phyloP scores from a whole-genome alignment of 2,888 invertebrate species.

The Melanostoma scalare region DNA sequence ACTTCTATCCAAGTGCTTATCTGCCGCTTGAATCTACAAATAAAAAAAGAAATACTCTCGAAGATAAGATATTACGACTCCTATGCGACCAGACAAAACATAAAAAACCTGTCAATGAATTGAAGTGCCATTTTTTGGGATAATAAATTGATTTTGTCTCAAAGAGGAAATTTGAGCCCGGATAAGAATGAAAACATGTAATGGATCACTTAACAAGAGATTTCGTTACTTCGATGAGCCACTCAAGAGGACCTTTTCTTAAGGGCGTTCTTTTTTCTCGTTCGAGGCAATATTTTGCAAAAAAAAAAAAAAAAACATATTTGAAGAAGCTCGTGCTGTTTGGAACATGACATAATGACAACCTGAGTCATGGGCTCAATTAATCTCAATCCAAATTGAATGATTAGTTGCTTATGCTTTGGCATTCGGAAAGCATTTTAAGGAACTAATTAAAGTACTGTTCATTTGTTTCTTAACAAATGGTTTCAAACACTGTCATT shows the following conservation, averaged over 20 bases:
- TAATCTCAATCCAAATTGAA: constrained; percentile 9
- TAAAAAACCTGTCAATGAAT: constrained; percentile 17
- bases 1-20: constrained; percentile 62
- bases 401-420: not conserved
- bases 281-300: constrained; percentile 6
- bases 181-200: constrained; percentile 36
- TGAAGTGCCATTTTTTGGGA: constrained; percentile 25
- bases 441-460: not conserved
- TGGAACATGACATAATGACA: constrained; percentile 15
- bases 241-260: constrained; percentile 16
- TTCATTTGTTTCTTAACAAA: not conserved
- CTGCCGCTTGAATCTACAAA: constrained; percentile 60
- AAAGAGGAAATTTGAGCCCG: constrained; percentile 4
- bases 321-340: constrained; percentile 15
- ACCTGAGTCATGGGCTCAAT: constrained; percentile 1
- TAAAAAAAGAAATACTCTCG: constrained; percentile 1
- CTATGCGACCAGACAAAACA: not conserved
- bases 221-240: constrained; percentile 28
- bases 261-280: not conserved
- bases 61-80: not conserved
- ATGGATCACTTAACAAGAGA: constrained; percentile 37
- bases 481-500: not conserved
- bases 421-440: not conserved
- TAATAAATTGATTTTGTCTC: constrained; percentile 50
- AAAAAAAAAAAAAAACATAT: constrained; percentile 7